Conservation (phyloP, 2,888 invertebrate genomes). For the Neoscelio sp. region DNA sequence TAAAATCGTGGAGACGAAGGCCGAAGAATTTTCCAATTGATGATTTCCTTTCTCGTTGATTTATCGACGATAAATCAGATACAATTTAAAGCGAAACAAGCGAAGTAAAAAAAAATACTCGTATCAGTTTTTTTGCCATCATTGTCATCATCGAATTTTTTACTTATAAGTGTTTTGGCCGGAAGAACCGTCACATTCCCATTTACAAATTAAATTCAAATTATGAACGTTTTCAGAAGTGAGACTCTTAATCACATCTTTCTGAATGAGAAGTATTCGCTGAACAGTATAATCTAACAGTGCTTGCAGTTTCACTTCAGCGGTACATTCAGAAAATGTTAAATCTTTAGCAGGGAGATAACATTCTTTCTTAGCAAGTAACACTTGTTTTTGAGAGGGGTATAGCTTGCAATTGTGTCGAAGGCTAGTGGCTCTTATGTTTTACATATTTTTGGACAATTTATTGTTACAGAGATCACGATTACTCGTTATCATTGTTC, state of each 20-base stretch:
- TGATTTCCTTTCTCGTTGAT: too few species aligned
- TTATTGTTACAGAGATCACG: too few species aligned
- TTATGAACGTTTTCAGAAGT: background rate
- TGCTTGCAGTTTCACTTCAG: slow-evolving; percentile 29
- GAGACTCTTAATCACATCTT: slow-evolving; percentile 19
- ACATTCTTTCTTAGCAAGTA: slow-evolving; percentile 20
- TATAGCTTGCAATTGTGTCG: slow-evolving; percentile 21
- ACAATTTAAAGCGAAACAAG: slow-evolving; percentile 30
- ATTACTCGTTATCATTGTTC: too few species aligned
- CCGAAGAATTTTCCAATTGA: slow-evolving; percentile 42
- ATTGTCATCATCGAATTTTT: slow-evolving; percentile 27
- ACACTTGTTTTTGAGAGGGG: slow-evolving; percentile 25
- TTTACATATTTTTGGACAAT: too few species aligned
- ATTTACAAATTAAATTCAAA: slow-evolving; percentile 25
- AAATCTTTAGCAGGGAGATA: slow-evolving; percentile 19
- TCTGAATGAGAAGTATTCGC: slow-evolving; percentile 25
- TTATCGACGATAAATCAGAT: slow-evolving; percentile 4
- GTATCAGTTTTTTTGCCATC: too few species aligned
- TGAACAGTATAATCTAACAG: slow-evolving; percentile 22
- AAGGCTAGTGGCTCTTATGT: too few species aligned
- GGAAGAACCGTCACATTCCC: slow-evolving; percentile 30
- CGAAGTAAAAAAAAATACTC: slow-evolving; percentile 48
- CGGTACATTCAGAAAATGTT: slow-evolving; percentile 15
- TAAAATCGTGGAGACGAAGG: slow-evolving; percentile 16
- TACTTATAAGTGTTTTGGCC: slow-evolving; percentile 42